Evolutionary conservation across 2,888 invertebrate species (phyloP), one percentile per base, ranked within the genome.

Genomic region (Eumacrocentrus americanus): DNA sequence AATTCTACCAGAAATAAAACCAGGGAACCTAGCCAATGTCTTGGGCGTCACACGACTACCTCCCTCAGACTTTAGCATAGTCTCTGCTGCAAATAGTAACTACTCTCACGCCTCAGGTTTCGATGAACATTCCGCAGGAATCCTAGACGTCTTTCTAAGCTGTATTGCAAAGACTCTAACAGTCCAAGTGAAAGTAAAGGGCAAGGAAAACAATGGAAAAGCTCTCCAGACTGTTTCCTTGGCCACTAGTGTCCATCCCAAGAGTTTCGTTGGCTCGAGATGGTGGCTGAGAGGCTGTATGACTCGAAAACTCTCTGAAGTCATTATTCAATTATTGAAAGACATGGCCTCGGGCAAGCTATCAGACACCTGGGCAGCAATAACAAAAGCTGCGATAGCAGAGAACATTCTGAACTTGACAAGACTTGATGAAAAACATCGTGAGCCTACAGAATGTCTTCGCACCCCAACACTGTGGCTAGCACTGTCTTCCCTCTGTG

Each of bases 251-350:
- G 81, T 88, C 77, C 78, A 87, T 81, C 81, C 86, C 35, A 80
- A 85, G 81, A 87, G 87, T 81, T 73, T 80, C 68, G 75, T 87
- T 71, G 82, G 85, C 71, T 67, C 80, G 56, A 62, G 84, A 59
- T 97, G 97, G 97, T 97, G 94, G 87, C 84, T 96, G 74, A 85
- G 91, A 61, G 97, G 97, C 0, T 85, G 88, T 57, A 92, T 94
- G 67, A 88, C 91, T 11, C 87, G 90, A 66, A 92, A 94, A 76
- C 87, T 95, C 62, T 94, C 96, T 1, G 92, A 94, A 77, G 89
- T 91, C 51, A 94, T 96, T 44, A 92, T 95, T 40, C 87, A 88
- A 57, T 85, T 98, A 4, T 87, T 98, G 14, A 89, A 92, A 64
- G 97, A 98, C 75, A 94, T 98, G 91, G 91, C 94, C 16, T 89